Percentiles rank a stretch among this genome's conserved stretches.
Conservation (phyloP, 2,113 vertebrate species). For the Steatornis caripensis region DNA sequence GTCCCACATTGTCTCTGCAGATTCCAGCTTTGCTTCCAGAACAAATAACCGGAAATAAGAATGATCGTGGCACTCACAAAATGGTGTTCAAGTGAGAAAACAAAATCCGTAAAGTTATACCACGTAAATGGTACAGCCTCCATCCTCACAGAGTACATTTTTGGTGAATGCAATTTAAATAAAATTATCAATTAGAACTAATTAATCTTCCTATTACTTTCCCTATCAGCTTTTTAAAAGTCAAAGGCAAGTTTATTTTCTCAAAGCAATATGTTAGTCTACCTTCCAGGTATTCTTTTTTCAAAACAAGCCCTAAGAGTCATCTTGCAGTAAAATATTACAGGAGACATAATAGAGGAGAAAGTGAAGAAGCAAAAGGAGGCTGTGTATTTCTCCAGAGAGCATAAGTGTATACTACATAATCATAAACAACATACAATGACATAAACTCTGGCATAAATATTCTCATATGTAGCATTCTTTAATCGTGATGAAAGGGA, state of each 20-base stretch:
- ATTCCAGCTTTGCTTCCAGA: not conserved
- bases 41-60: not conserved
- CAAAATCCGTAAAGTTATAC: not conserved
- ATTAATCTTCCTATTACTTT: constrained; percentile 20
- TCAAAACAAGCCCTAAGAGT: not conserved
- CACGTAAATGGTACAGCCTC: not conserved
- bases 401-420: not conserved
- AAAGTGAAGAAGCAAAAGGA: not conserved
- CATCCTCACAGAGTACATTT: not conserved
- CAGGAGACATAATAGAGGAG: not conserved
- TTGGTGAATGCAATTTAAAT: not conserved
- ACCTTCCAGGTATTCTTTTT: not conserved
- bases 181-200: not conserved
- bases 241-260: not conserved
- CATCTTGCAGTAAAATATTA: constrained; percentile 5
- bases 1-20: not conserved
- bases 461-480: not conserved
- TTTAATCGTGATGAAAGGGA: not conserved
- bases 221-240: not conserved
- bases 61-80: not conserved
- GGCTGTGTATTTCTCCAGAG: constrained; percentile 26
- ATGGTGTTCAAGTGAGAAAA: not conserved
- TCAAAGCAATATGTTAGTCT: not conserved
- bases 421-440: not conserved
- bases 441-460: not conserved